A percentile compares a stretch with the other conserved stretches of the same genome.
These are phyloP conservation scores for Lepetodrilus schrolli DNA, from an alignment of 2,888 invertebrate species.

Conservation along the genomic window DNA sequence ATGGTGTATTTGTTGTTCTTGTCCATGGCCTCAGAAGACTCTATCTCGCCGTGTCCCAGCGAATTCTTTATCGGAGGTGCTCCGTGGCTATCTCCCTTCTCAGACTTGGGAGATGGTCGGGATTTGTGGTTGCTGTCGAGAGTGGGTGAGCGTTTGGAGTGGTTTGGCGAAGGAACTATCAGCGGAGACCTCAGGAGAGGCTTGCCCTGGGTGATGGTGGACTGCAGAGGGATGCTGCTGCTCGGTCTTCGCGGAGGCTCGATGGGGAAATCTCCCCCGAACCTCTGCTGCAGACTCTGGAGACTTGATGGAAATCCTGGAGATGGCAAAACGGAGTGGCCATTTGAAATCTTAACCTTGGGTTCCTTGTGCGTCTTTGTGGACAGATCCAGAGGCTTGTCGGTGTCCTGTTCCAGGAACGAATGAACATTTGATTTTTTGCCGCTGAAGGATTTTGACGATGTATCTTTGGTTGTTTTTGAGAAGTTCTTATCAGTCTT, in stretches of 20 bases:
- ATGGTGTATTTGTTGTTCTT: conserved; percentile 61
- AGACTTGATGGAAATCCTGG: conserved; percentile 55
- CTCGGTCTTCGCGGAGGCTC: conserved; percentile 54
- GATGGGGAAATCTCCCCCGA: conserved; percentile 65
- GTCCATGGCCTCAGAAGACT: conserved; percentile 39
- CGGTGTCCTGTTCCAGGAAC: conserved; percentile 35
- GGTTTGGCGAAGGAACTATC: conserved; percentile 8
- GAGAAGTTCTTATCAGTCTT: not conserved
- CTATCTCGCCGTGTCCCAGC: conserved; percentile 8
- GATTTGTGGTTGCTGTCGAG: conserved; percentile 23
- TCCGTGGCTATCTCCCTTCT: not conserved
- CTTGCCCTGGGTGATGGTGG: conserved; percentile 36
- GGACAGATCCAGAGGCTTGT: conserved; percentile 65
- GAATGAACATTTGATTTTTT: not conserved
- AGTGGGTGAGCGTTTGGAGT: conserved; percentile 11
- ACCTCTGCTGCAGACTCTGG: conserved; percentile 66
- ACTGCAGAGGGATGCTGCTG: conserved; percentile 45
- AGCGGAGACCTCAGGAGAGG: conserved; percentile 30
- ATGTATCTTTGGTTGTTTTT: not conserved
- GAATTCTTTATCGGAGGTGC: not conserved
- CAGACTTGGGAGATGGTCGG: conserved; percentile 17
- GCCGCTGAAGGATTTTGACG: conserved; percentile 4
- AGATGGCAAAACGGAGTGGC: not conserved
- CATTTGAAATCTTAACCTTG: not conserved
- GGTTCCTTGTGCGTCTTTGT: conserved; percentile 51